Percentiles rank a stretch among this genome's conserved stretches.
Conservation (phyloP, 1,140 invertebrate species). For the Solenopsis fugax region DNA sequence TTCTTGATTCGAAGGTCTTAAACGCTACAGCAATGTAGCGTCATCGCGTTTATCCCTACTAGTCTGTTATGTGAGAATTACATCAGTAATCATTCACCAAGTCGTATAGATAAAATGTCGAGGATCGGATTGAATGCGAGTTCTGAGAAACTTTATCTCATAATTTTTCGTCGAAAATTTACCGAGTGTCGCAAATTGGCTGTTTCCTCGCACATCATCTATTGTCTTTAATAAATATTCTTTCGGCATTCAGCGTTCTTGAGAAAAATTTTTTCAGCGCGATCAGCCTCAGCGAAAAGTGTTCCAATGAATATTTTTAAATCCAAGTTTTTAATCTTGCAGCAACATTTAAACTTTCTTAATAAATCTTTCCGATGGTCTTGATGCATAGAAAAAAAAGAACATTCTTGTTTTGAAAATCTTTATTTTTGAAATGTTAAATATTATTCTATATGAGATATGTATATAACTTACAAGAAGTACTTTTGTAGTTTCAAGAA, state of each 20-base stretch:
- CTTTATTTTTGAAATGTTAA: too few species aligned
- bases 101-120: slow-evolving; percentile 9
- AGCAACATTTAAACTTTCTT: background rate
- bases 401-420: too few species aligned
- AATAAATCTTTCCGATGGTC: too few species aligned
- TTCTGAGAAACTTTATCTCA: background rate
- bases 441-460: too few species aligned
- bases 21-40: too few species aligned
- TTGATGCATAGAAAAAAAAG: too few species aligned
- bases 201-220: background rate
- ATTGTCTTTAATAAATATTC: background rate
- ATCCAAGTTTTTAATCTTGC: background rate
- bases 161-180: background rate
- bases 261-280: background rate
- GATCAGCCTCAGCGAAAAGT: background rate
- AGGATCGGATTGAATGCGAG: background rate
- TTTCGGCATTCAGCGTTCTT: background rate
- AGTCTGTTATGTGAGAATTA: slow-evolving; percentile 21
- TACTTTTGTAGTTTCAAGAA: too few species aligned
- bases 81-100: background rate
- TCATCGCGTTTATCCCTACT: background rate
- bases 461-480: too few species aligned
- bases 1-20: background rate
- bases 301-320: background rate
- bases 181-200: background rate